Base-by-base conservation (phyloP, 2,113 vertebrate genomes). In the Alouatta palliata region DNA sequence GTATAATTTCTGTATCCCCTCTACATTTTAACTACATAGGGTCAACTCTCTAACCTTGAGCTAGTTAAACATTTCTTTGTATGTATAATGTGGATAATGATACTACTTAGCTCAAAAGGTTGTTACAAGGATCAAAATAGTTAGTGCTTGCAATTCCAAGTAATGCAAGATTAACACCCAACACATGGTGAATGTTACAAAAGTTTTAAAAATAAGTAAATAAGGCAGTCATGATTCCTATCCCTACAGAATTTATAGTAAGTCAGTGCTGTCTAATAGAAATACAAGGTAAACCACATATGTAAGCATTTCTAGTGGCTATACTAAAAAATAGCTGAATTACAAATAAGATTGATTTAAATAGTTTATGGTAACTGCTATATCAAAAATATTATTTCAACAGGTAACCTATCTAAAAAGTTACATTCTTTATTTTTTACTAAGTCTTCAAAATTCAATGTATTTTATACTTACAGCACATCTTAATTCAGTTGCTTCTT, bases 321-420 rank as follows among this genome's bases (percentile, higher is more conserved):
- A 40, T 14, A 81, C 40, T 49, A 47, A 43, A 94, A 96, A 20
- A 17, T 79, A 32, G 77, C 54, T 61, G 5, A 23, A 77, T 87
- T 92, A 43, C 1, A 95, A 77, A 43, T 56, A 71, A 88, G 89
- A 58, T 76, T 86, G 47, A 95, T 94, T 71, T 85, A 40, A 68
- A 85, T 66, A 75, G 84, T 91, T 85, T 64, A 86, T 68, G 76
- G 85, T 91, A 96, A 37, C 13, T 4, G 40, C 32, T 40, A 23
- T 49, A 61, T 87, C 16, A 91, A 90, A 77, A 47, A 32, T 88
- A 87, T 56, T 83, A 30, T 61, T 30, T 80, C 47, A 95, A 91
- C 9, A 52, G 32, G 8, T 19, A 76, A 73, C 45, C 47, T 9
- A 19, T 40, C 47, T 88, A 45, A 73, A 84, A 71, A 40, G 3